Base-by-base conservation (phyloP, 2,113 vertebrate species). In the Strigops habroptila region DNA sequence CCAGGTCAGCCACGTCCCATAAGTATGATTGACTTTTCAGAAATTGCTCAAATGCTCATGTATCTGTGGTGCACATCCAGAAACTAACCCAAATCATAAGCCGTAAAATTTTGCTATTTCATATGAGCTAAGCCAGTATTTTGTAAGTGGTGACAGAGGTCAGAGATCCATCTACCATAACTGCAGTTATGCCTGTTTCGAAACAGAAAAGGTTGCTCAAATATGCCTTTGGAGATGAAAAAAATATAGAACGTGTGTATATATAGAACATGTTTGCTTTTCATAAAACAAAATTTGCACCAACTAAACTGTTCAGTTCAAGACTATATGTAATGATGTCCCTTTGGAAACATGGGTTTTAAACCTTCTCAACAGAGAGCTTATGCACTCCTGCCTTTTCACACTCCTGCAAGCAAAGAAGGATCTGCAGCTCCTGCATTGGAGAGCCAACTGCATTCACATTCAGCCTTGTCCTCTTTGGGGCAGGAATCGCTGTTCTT, bases 261-360 rank as follows among this genome's bases (percentile, higher is more conserved):
- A 53, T 7, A 59, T 35, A 24, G 9, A 59, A 59, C 14, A 24
- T 59, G 22, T 73, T 14, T 31, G 67, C 5, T 51, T 49, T 18
- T 65, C 18, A 52, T 67, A 57, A 60, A 15, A 1, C 3, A 49
- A 69, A 73, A 63, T 39, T 51, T 81, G 5, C 39, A 19, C 6
- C 70, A 65, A 52, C 2, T 33, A 30, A 82, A 71, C 9, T 52
- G 3, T 35, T 86, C n/a, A 23, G 8, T 51, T 78, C 15, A 77
- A 57, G 28, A 33, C 8, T 52, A 35, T 18, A 1, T 43, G 9
- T 33, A 60, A 41, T 39, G 74, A 37, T 0, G 0, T 43, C 30
- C 19, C 30, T 35, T 35, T 64, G 43, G 55, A 70, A 16, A 55
- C 4, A 18, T 3, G 15, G 4, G 0, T 2, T 57, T 90, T 87